Conservation (phyloP, 2,113 vertebrate species). For the Corythoichthys haematopterus region DNA sequence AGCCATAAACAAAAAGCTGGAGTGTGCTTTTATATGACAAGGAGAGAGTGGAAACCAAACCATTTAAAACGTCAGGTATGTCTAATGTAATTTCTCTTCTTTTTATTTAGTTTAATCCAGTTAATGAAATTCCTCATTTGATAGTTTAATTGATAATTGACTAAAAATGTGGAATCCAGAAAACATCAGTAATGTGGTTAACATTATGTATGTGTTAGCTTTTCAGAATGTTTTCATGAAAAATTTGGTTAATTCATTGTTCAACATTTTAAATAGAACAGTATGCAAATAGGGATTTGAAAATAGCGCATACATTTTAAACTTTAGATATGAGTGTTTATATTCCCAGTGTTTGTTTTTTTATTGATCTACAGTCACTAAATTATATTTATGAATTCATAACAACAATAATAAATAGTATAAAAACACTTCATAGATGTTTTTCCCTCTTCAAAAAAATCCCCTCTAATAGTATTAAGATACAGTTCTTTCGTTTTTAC, state of each 20-base stretch:
- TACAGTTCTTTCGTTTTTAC: neutral
- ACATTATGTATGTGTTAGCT: neutral
- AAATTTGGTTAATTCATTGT: neutral
- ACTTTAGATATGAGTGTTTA: too few relatives aligned
- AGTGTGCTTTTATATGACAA: neutral
- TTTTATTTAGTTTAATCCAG: neutral
- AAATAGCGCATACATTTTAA: too few relatives aligned
- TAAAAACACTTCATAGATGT: neutral
- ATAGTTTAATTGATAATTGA: neutral
- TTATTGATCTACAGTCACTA: too few relatives aligned
- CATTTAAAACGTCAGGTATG: conserved; percentile 23
- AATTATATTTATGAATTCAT: too few relatives aligned
- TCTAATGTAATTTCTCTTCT: neutral
- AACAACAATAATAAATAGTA: too few relatives aligned
- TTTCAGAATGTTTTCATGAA: neutral
- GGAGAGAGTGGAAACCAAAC: neutral
- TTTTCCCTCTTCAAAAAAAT: neutral
- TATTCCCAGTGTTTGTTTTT: too few relatives aligned
- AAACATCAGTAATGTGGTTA: neutral
- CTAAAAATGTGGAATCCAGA: neutral
- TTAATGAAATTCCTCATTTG: neutral
- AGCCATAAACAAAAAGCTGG: conserved; percentile 15
- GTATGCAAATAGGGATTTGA: too few relatives aligned
- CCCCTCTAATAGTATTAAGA: neutral
- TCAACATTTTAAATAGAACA: neutral